These are phyloP conservation scores for Tillus elongatus DNA, from an alignment of 2,888 invertebrate species.

Conservation along the genomic window DNA sequence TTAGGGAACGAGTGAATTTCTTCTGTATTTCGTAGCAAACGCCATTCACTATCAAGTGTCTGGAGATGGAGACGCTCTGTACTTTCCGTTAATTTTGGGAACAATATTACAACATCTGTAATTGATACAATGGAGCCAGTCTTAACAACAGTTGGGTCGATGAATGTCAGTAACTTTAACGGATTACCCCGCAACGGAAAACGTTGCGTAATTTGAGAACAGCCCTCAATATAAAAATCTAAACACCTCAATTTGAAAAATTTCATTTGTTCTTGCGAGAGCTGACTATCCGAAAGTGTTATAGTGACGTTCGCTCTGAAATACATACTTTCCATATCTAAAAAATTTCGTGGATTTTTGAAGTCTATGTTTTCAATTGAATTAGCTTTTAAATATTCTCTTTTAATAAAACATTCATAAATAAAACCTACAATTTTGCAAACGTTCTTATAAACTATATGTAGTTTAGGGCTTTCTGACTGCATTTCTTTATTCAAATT, in stretches of 20 bases:
- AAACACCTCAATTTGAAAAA: slow-evolving; percentile 6
- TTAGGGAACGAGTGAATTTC: slow-evolving; percentile 5
- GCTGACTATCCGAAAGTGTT: not conserved
- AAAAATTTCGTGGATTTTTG: slow-evolving; percentile 6
- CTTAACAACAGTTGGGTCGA: slow-evolving; percentile 3
- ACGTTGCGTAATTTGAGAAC: slow-evolving; percentile 4
- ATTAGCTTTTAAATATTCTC: not conserved
- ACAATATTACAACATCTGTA: slow-evolving; percentile 2
- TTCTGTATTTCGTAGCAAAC: slow-evolving; percentile 13
- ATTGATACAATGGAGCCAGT: not conserved
- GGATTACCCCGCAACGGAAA: slow-evolving; percentile 6
- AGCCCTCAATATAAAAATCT: slow-evolving; percentile 9
- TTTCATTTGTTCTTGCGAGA: not conserved
- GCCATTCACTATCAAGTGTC: slow-evolving; percentile 5
- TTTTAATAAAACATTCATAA: slow-evolving; percentile 10
- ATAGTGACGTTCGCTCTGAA: slow-evolving; percentile 1
- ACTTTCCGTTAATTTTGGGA: not conserved
- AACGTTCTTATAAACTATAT: not conserved
- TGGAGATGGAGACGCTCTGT: slow-evolving; percentile 6
- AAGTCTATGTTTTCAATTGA: slow-evolving; percentile 6
- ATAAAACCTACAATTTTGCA: not conserved
- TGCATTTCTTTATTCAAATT: slow-evolving; percentile 12
- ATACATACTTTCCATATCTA: slow-evolving; percentile 7
- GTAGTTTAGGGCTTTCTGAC: slow-evolving; percentile 4
- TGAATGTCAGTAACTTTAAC: not conserved